Conservation (phyloP, 1,140 invertebrate genomes). For the Drosophila santomea region DNA sequence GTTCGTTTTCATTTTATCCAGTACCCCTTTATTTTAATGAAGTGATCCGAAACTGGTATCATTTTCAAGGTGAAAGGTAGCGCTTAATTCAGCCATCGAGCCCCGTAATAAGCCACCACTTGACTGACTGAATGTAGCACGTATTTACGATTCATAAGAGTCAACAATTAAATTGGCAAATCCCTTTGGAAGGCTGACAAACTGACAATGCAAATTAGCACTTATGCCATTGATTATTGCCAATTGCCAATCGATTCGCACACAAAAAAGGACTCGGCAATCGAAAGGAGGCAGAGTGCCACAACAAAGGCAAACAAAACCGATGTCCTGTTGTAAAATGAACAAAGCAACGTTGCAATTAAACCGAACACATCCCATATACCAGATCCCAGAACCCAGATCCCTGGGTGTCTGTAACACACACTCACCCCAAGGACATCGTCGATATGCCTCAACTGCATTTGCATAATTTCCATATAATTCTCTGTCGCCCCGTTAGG, state of each 20-base stretch:
- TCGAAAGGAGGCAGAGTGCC: conserved; percentile 21
- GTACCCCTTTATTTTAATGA: conserved; percentile 1
- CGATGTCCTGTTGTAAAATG: conserved; percentile 44
- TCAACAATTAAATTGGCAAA: conserved; percentile 52
- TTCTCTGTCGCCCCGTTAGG: conserved; percentile 68
- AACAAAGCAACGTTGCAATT: conserved; percentile 60
- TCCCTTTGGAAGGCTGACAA: conserved; percentile 43
- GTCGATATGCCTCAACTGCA: conserved; percentile 30
- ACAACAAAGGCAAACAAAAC: conserved; percentile 40
- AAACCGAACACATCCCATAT: conserved; percentile 23
- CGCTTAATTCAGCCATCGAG: not conserved
- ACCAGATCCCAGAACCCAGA: not conserved
- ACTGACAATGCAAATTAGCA: conserved; percentile 74
- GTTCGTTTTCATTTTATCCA: not conserved
- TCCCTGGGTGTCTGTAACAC: conserved; percentile 17
- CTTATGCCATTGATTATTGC: conserved; percentile 76
- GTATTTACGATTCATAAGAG: conserved; percentile 44
- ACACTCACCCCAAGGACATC: conserved; percentile 11
- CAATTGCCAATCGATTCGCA: conserved; percentile 72
- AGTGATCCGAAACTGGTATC: not conserved
- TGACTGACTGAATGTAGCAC: conserved; percentile 40
- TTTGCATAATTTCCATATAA: conserved; percentile 79
- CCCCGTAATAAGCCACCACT: conserved; percentile 40
- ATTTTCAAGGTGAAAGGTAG: not conserved
- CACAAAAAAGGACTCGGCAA: conserved; percentile 19